Evolutionary conservation across 2,113 vertebrate genomes (phyloP), one percentile per base, ranked within the genome.

Genomic region (Amazona vittata): DNA sequence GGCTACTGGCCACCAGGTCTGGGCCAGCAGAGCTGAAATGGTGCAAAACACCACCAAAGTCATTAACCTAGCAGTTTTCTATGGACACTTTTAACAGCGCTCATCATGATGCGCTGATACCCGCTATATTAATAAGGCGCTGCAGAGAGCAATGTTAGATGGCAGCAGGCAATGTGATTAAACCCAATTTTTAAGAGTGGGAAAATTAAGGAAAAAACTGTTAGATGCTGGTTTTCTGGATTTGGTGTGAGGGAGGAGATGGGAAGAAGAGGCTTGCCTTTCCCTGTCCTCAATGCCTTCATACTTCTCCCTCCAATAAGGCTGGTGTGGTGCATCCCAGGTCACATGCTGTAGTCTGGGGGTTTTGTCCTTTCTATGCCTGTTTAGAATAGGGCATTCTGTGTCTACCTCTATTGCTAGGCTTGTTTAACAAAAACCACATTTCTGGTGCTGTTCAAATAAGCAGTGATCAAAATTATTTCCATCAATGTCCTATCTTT

Each of bases 131-230:
- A 74, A 52, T 24, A 49, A 86, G 31, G 68, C 64, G 39, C 49
- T 67, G 21, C 55, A 84, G 86, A 93, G 90, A 96, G 64, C 89
- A 64, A 25, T 89, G 84, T 93, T 78, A 96, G 76, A 65, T 87
- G 81, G 82, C 86, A 94, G 75, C 59, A 91, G 81, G 65, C 50
- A 70, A 49, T 11, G 7, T 11, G 44, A 59, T 74, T 76, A 35
- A 60, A 46, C 18, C 3, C 4, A 33, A 2, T 9, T 86, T 85
- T 75, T 86, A 81, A 62, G 52, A 68, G 62, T 6, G 8, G 1
- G 21, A 60, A 91, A 81, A 70, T 49, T 24, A 24, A 9, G 29
- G 7, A 33, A 65, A n/a, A 92, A 35, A 4, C 12, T 46, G 15
- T 47, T 13, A 46, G 47, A 11, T 71, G 28, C 9, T 85, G 28